Conservation (phyloP, 2,888 invertebrate species). For the Alentia gelatinosa region DNA sequence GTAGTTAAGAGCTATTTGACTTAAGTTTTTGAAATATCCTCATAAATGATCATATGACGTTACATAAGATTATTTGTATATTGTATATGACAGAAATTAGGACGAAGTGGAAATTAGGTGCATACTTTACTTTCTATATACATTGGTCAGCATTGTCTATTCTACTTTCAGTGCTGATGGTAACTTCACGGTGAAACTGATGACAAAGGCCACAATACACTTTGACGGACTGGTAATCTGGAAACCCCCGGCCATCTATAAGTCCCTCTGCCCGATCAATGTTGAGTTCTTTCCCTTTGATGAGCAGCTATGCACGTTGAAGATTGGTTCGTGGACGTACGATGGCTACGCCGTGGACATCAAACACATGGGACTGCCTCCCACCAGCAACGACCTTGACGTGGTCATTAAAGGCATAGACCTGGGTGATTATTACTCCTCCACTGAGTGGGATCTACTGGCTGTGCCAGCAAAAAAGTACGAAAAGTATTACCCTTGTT, state of each 20-base stretch:
- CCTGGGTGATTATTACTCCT: slow-evolving; percentile 78
- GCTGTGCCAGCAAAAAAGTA: slow-evolving; percentile 84
- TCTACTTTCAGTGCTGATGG: slow-evolving; percentile 66
- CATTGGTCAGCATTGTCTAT: too few species aligned
- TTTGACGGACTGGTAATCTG: slow-evolving; percentile 64
- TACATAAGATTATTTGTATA: too few species aligned
- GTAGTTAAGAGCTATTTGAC: neutral
- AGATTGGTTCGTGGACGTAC: slow-evolving; percentile 91
- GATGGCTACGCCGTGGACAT: slow-evolving; percentile 77
- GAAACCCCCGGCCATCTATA: slow-evolving; percentile 98
- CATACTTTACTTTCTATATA: too few species aligned
- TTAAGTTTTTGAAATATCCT: neutral
- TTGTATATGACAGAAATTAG: too few species aligned
- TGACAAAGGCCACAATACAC: slow-evolving; percentile 68
- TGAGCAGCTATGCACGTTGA: slow-evolving; percentile 97
- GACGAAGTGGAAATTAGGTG: too few species aligned
- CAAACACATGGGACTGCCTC: slow-evolving; percentile 62
- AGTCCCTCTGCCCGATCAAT: slow-evolving; percentile 85
- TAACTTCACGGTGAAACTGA: slow-evolving; percentile 68
- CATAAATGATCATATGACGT: too few species aligned
- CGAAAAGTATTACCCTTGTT: slow-evolving; percentile 83
- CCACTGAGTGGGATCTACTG: slow-evolving; percentile 81
- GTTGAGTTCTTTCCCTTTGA: slow-evolving; percentile 82
- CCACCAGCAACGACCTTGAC: slow-evolving; percentile 55
- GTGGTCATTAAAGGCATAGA: slow-evolving; percentile 78